These are phyloP conservation scores for Todiramphus chloris DNA, from an alignment of 2,113 vertebrate species.

Conservation along the genomic window DNA sequence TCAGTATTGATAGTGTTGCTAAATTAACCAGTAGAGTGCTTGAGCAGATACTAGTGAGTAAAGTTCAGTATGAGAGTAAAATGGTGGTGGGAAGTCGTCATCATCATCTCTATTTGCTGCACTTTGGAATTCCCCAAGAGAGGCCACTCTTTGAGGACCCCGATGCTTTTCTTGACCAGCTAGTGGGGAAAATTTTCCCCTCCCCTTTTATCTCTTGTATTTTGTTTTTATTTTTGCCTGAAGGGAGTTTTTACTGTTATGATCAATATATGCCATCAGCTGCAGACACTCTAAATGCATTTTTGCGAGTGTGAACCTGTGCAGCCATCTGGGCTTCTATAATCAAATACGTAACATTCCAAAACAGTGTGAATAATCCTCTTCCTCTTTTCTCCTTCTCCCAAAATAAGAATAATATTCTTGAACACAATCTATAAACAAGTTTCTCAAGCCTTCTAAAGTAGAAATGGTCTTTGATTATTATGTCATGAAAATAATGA, in stretches of 20 bases:
- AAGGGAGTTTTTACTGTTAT: background rate
- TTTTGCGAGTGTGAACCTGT: background rate
- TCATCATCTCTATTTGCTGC: background rate
- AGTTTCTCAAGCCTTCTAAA: background rate
- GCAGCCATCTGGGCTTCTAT: background rate
- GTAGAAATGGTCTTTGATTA: background rate
- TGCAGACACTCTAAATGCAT: background rate
- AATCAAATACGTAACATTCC: background rate
- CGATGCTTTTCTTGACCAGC: background rate
- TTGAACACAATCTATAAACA: background rate
- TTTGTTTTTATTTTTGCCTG: background rate
- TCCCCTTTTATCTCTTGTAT: fast-evolving
- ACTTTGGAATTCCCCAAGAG: background rate
- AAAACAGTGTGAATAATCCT: background rate
- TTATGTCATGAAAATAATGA: background rate
- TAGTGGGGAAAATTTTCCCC: background rate
- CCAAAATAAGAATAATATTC: fast-evolving
- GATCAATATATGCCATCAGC: background rate
- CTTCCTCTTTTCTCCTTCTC: background rate
- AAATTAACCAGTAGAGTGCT: background rate
- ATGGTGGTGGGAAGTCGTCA: background rate
- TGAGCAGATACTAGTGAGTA: background rate
- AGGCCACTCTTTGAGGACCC: background rate
- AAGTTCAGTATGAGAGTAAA: background rate
- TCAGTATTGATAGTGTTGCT: background rate